Evolutionary conservation across 2,113 vertebrate species (phyloP).

Genomic region (Malaclemys terrapin): DNA sequence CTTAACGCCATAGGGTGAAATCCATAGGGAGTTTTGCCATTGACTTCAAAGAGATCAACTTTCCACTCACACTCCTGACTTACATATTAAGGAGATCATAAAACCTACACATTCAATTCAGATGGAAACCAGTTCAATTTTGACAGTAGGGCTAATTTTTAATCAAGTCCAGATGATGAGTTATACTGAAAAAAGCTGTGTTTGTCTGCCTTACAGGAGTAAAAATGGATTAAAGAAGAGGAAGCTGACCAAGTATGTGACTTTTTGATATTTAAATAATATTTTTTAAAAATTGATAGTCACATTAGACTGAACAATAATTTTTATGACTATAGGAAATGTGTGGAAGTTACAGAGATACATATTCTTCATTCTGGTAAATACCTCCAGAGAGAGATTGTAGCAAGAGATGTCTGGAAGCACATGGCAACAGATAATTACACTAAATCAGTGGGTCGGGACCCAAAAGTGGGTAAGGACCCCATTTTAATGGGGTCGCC

Average conservation of each 20-base stretch:
- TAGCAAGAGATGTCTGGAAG: background rate
- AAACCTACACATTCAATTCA: background rate
- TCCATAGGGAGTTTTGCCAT: background rate
- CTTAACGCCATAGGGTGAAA: background rate
- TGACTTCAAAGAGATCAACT: background rate
- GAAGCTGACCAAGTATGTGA: conserved; percentile 94
- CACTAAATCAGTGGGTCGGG: background rate
- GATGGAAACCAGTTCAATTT: background rate
- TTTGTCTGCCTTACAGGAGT: conserved; percentile 86
- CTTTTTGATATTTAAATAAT: conserved; percentile 2
- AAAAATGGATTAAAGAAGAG: conserved; percentile 98
- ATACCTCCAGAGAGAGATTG: background rate
- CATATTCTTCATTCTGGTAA: background rate
- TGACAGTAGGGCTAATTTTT: background rate
- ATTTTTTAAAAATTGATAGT: background rate
- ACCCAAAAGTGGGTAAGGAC: background rate
- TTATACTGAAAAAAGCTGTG: background rate
- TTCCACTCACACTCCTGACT: background rate
- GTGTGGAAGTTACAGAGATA: background rate
- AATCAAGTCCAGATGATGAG: background rate
- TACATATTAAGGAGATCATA: background rate
- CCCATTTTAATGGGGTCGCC: too few species aligned
- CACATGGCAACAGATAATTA: conserved; percentile 34
- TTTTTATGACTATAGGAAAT: background rate
- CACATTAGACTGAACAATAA: background rate